These are phyloP conservation scores for Actinemys pallida DNA, from an alignment of 2,113 vertebrate species.

Conservation along the genomic window DNA sequence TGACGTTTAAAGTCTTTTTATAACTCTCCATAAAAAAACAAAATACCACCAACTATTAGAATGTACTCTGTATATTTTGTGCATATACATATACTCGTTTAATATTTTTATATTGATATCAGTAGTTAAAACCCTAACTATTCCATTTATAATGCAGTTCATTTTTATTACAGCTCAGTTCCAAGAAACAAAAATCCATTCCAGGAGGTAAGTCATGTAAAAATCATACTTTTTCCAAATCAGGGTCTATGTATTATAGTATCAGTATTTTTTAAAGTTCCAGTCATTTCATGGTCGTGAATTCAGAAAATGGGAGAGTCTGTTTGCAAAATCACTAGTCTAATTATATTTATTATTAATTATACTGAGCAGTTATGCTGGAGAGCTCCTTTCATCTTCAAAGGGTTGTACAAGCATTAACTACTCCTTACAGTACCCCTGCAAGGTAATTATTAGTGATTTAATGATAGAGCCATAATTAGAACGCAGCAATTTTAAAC, in stretches of 20 bases:
- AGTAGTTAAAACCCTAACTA: not conserved
- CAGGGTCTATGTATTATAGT: not conserved
- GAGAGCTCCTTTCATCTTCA: conserved; percentile 37
- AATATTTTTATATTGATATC: not conserved
- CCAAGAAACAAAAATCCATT: conserved; percentile 99
- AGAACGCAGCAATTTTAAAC: not conserved
- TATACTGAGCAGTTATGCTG: conserved; percentile 4
- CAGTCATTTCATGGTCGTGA: not conserved
- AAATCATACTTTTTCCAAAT: conserved; percentile 14
- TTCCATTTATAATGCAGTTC: conserved; percentile 28
- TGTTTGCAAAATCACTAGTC: conserved; percentile 7
- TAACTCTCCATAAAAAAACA: not conserved
- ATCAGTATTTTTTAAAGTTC: not conserved
- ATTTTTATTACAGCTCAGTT: conserved; percentile 87
- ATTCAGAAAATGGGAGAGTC: not conserved
- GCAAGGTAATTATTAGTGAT: not conserved
- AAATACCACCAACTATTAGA: not conserved
- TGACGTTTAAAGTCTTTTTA: not conserved
- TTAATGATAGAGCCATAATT: not conserved
- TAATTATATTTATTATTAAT: conserved; percentile 33
- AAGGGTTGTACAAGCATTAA: conserved; percentile 1
- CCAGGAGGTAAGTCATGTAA: conserved; percentile 89
- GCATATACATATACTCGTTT: not conserved
- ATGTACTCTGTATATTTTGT: not conserved
- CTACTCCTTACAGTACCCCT: not conserved